Conservation (phyloP, 2,888 invertebrate species). For the Stictocephala bisonia region DNA sequence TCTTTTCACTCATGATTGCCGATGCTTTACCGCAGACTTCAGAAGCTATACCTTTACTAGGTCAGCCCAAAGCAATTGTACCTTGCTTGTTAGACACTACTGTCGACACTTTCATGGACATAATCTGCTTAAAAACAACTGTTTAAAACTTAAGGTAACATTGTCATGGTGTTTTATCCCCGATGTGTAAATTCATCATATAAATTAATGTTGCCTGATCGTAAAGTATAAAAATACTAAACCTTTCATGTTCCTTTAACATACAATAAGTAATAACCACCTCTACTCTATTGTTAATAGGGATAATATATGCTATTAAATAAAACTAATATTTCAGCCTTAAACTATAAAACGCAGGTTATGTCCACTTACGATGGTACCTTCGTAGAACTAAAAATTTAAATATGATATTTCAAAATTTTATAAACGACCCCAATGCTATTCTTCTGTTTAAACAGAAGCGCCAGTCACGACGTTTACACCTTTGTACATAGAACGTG, state of each 20-base stretch:
- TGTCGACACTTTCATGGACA: constrained; percentile 42
- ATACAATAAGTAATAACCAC: too few relatives aligned
- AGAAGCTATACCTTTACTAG: constrained; percentile 99
- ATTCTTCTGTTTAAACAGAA: too few relatives aligned
- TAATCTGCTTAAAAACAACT: constrained; percentile 41
- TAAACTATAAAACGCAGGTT: constrained; percentile 38
- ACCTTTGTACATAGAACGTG: constrained; percentile 47
- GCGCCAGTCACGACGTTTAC: neutral
- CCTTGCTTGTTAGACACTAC: constrained; percentile 49
- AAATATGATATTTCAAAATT: too few relatives aligned
- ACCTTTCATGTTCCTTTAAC: too few relatives aligned
- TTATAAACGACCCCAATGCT: neutral
- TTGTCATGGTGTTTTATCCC: neutral
- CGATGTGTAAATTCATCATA: neutral
- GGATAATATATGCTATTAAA: too few relatives aligned
- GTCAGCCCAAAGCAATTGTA: constrained; percentile 66
- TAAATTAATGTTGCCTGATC: too few relatives aligned
- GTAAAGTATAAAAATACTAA: too few relatives aligned
- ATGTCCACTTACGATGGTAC: constrained; percentile 41
- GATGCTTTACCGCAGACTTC: constrained; percentile 99
- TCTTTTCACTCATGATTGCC: constrained; percentile 99
- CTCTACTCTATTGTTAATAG: too few relatives aligned
- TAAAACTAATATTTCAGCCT: too few relatives aligned
- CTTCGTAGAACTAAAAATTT: neutral
- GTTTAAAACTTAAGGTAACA: constrained; percentile 8